phyloP scores from a whole-genome alignment of 37 sponge, comb jelly and placozoan genomes.

The Geodia barretti region DNA sequence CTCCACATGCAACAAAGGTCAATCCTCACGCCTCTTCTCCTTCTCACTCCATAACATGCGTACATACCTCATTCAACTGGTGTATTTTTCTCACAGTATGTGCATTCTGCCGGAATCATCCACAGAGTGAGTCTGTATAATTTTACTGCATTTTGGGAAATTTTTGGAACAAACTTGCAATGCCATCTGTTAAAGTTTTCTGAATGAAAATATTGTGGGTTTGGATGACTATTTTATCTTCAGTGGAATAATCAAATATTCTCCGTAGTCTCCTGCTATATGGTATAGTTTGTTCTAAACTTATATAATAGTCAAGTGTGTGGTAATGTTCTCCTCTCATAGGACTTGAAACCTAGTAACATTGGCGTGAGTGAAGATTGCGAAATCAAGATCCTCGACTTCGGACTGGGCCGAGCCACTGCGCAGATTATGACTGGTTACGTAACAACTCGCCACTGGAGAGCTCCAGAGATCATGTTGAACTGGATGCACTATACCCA shows the following conservation, averaged over 20 bases:
- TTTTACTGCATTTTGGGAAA: neutral
- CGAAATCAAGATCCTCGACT: conserved; percentile 60
- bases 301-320: neutral
- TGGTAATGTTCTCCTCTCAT: neutral
- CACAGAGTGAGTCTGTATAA: conserved; percentile 21
- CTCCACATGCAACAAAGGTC: too few species aligned
- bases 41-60: too few species aligned
- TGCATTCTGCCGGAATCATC: conserved; percentile 41
- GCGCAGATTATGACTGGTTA: conserved; percentile 60
- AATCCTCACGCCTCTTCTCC: too few species aligned
- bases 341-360: conserved; percentile 58
- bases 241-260: too few species aligned
- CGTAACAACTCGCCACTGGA: conserved; percentile 55
- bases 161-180: too few species aligned
- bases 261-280: too few species aligned
- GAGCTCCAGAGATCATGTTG: conserved; percentile 63
- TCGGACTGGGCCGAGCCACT: conserved; percentile 46
- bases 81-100: conserved; percentile 7
- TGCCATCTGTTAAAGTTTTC: too few species aligned
- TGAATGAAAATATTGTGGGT: too few species aligned
- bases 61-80: neutral
- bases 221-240: too few species aligned
- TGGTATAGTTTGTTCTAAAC: too few species aligned
- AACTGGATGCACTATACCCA: conserved; percentile 62
- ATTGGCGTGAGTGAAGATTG: conserved; percentile 45